A percentile compares a stretch with the other conserved stretches of the same genome.
Evolutionary conservation across 2,797 vertebrate genomes (phyloP).

Genomic region (Phalanger gymnotis): DNA sequence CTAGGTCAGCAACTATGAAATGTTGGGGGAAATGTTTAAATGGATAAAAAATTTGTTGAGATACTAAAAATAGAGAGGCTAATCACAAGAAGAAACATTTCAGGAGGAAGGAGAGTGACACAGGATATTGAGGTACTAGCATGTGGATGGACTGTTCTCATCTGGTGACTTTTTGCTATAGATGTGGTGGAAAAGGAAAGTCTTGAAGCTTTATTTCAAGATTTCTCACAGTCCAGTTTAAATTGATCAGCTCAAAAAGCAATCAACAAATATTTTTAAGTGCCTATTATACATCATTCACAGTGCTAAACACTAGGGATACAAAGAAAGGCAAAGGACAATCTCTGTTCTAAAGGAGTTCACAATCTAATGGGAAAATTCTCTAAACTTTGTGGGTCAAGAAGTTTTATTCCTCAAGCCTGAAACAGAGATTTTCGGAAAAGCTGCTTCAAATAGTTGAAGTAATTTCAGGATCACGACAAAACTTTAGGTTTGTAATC

Average conservation of each 20-base stretch:
- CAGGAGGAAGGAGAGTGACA: neutral
- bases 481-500: neutral
- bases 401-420: neutral
- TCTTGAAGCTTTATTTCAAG: neutral
- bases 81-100: neutral
- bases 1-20: slow-evolving; percentile 50
- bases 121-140: neutral
- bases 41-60: neutral
- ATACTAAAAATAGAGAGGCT: neutral
- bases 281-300: neutral
- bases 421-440: neutral
- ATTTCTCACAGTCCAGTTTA: neutral
- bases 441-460: neutral
- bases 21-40: neutral
- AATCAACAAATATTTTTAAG: slow-evolving; percentile 10
- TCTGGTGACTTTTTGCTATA: neutral
- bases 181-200: neutral
- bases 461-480: neutral
- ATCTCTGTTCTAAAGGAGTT: neutral
- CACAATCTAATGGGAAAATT: slow-evolving; percentile 25
- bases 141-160: neutral
- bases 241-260: slow-evolving; percentile 20
- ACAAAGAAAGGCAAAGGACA: neutral
- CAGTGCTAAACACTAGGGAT: neutral
- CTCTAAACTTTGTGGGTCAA: neutral